Conservation (phyloP, 1,140 invertebrate genomes). For the Holotrichia oblita region DNA sequence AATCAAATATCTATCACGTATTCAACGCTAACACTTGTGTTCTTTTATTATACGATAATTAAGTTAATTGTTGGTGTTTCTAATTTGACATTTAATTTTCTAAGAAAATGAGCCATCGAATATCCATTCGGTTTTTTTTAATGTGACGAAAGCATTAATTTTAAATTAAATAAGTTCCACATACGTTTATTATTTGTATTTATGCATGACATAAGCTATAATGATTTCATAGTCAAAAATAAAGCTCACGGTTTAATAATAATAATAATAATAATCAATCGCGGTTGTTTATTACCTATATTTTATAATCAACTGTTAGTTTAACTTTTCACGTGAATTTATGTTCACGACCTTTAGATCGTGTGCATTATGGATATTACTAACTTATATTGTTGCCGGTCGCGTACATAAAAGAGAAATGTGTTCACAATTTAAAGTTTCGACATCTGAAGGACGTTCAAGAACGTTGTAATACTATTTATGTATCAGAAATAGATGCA, state of each 20-base stretch:
- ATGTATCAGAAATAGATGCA: neutral
- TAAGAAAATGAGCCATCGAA: neutral
- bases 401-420: neutral
- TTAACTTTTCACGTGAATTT: neutral
- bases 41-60: too few species aligned
- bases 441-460: slow-evolving; percentile 7
- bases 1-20: too few species aligned
- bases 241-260: too few species aligned
- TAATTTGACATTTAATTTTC: neutral
- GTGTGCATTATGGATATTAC: slow-evolving; percentile 1
- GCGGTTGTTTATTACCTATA: neutral
- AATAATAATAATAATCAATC: neutral
- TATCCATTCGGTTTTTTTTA: neutral
- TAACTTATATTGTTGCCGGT: neutral
- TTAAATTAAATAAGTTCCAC: too few species aligned
- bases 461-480: neutral
- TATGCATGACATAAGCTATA: neutral
- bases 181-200: too few species aligned
- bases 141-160: too few species aligned
- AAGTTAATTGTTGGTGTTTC: too few species aligned
- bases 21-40: too few species aligned
- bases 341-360: slow-evolving; percentile 2
- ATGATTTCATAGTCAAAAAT: too few species aligned
- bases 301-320: neutral
- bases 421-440: slow-evolving; percentile 4